These are phyloP conservation scores for Spinibarbus caldwelli DNA, from an alignment of 2,797 vertebrate species.

Conservation along the genomic window DNA sequence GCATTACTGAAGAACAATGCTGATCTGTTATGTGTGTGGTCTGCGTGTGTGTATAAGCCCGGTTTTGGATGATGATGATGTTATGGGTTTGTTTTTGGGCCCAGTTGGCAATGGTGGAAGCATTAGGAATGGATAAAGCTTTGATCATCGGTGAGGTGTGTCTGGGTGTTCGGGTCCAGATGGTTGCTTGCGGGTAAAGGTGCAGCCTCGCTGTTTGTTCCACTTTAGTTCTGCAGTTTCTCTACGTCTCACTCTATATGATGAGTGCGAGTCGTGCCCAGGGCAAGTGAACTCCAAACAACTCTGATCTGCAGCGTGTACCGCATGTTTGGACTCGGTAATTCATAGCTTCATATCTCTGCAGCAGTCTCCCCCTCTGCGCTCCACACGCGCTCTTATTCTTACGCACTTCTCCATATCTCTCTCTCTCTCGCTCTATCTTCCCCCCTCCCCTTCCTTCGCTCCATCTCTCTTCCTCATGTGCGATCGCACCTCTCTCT, in stretches of 20 bases:
- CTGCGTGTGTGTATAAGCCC: constrained; percentile 10
- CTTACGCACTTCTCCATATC: constrained; percentile 33
- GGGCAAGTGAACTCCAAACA: constrained; percentile 38
- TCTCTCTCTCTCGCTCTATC: constrained; percentile 9
- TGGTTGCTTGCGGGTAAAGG: constrained; percentile 42
- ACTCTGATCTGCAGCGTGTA: constrained; percentile 16
- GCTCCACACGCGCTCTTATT: constrained; percentile 26
- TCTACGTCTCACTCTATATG: constrained; percentile 29
- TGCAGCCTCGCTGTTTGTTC: constrained; percentile 35
- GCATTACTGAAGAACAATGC: constrained; percentile 34
- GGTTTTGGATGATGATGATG: constrained; percentile 28
- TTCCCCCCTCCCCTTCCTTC: constrained; percentile 25
- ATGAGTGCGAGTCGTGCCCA: constrained; percentile 29
- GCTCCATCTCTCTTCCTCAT: constrained; percentile 21
- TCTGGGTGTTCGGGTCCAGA: constrained; percentile 34
- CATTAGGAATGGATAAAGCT: constrained; percentile 31
- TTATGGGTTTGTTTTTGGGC: constrained; percentile 20
- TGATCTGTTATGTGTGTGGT: constrained; percentile 28
- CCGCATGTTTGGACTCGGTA: constrained; percentile 45
- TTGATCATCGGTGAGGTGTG: constrained; percentile 4
- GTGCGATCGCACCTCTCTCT: constrained; percentile 50
- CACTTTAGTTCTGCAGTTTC: constrained; percentile 41
- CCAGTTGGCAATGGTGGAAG: constrained; percentile 18
- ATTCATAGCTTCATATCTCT: constrained; percentile 52
- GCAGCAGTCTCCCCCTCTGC: constrained; percentile 38